Base-by-base conservation (phyloP, 2,888 invertebrate genomes). In the Platerodrilus igneus region DNA sequence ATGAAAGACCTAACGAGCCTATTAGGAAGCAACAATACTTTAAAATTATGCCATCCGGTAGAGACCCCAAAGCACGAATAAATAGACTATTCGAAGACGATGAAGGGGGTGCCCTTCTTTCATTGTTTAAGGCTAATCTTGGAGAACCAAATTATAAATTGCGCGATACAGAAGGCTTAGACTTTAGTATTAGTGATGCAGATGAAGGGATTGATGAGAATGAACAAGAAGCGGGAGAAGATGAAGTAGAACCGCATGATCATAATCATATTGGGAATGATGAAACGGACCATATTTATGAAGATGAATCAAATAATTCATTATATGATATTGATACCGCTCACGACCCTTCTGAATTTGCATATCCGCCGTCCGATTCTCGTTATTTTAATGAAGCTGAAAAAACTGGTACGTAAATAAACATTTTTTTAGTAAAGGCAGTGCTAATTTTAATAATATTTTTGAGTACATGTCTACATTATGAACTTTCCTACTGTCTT, bases 351-450 rank as follows among this genome's bases (percentile, higher is more conserved):
- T 52, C 55, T 5, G 59, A 65, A 35, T 69, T 69, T 51, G 69
- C 63, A 3, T 65, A 64, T 41, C 56, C 58, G 10, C 69, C 69
- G 6, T 54, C 64, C 1, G 67, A 68, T 58, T 59, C 65, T 0
- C 53, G 66, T 36, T 68, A 63, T 50, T 66, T 60, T 43, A 55
- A 59, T 21, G 54, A 55, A 26, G 11, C 31, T 25, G 25, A 39
- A 11, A 14, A 14, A n/a, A 19, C 25, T 28, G 47, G 51, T 52
- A 48, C 10, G n/a, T n/a, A n/a, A n/a, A n/a, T n/a, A n/a, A n/a
- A 22, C 38, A 10, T 10, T 10, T 23, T 23, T 23, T 23, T 7
- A 23, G 10, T 4, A 1, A 10, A 25, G n/a, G n/a, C n/a, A n/a
- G n/a, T n/a, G n/a, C n/a, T n/a, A n/a, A n/a, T n/a, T n/a, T n/a